Conservation (phyloP, 2,888 invertebrate species). For the Alloplasta piceator region DNA sequence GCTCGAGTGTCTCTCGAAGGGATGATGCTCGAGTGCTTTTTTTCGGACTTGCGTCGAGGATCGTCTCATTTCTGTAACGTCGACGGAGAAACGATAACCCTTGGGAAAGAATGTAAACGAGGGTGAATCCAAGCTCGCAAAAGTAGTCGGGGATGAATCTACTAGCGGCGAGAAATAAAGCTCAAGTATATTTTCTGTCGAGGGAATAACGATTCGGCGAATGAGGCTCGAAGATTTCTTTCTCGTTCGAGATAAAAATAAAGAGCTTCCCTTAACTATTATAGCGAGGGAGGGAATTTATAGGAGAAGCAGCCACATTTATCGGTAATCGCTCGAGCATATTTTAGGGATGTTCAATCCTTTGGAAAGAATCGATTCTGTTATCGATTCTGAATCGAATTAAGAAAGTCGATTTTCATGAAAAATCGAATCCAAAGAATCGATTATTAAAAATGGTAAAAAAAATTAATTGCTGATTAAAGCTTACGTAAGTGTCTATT, state of each 20-base stretch:
- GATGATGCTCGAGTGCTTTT: constrained; percentile 4
- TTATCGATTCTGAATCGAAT: too few species aligned
- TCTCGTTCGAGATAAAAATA: constrained; percentile 30
- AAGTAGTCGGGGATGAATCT: constrained; percentile 9
- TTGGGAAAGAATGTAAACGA: constrained; percentile 14
- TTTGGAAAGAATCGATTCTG: too few species aligned
- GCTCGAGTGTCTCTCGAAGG: constrained; percentile 1
- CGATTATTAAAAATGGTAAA: too few species aligned
- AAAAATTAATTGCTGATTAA: too few species aligned
- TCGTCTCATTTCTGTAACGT: constrained; percentile 37
- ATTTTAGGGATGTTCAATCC: too few species aligned
- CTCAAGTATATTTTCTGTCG: neutral
- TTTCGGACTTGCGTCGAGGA: constrained; percentile 22
- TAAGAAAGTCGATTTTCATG: too few species aligned
- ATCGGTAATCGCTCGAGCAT: neutral
- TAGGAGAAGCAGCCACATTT: neutral
- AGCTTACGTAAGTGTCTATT: too few species aligned
- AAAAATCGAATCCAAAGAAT: too few species aligned
- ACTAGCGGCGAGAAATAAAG: constrained; percentile 9
- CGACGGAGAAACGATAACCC: constrained; percentile 31
- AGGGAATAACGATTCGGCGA: constrained; percentile 11
- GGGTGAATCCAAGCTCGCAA: neutral
- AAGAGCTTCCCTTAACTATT: constrained; percentile 15
- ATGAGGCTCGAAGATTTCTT: constrained; percentile 15
- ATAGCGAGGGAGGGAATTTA: neutral